phyloP scores from a whole-genome alignment of 2,797 vertebrate species.

The Micropoecilia bifurca region DNA sequence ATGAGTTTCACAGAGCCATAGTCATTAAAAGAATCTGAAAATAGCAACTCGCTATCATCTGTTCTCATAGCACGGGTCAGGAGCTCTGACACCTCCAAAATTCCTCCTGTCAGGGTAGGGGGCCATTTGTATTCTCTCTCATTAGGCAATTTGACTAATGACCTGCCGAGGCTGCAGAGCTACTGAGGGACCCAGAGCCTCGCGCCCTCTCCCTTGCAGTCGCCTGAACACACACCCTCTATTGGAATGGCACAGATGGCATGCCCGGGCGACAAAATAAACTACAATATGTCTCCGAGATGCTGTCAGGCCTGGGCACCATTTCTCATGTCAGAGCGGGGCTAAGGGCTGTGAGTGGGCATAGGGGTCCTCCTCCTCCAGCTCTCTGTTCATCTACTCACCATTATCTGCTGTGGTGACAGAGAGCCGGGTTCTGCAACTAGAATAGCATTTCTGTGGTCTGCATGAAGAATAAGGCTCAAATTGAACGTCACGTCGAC shows the following conservation, averaged over 20 bases:
- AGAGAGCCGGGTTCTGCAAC: constrained; percentile 75
- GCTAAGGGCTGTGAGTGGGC: constrained; percentile 76
- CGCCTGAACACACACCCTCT: constrained; percentile 76
- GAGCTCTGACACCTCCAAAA: constrained; percentile 85
- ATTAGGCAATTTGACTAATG: constrained; percentile 84
- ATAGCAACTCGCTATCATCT: constrained; percentile 87
- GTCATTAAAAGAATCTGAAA: constrained; percentile 89
- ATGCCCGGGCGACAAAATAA: constrained; percentile 80
- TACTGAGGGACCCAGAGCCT: constrained; percentile 78
- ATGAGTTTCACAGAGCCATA: constrained; percentile 79
- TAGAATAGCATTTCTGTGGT: constrained; percentile 78
- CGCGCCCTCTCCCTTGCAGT: constrained; percentile 70
- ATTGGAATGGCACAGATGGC: constrained; percentile 86
- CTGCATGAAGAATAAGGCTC: constrained; percentile 74
- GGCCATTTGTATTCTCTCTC: constrained; percentile 84
- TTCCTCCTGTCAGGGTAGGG: constrained; percentile 82
- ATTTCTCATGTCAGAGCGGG: constrained; percentile 78
- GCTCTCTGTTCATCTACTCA: constrained; percentile 76
- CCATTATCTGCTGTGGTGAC: constrained; percentile 79
- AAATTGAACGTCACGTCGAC: constrained; percentile 71
- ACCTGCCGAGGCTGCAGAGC: constrained; percentile 78
- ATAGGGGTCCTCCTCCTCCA: constrained; percentile 74
- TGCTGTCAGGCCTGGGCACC: constrained; percentile 74
- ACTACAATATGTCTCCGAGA: constrained; percentile 85
- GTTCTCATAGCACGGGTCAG: constrained; percentile 87